Base-by-base conservation (phyloP, 2,888 invertebrate genomes). In the Polydesmus complanatus region DNA sequence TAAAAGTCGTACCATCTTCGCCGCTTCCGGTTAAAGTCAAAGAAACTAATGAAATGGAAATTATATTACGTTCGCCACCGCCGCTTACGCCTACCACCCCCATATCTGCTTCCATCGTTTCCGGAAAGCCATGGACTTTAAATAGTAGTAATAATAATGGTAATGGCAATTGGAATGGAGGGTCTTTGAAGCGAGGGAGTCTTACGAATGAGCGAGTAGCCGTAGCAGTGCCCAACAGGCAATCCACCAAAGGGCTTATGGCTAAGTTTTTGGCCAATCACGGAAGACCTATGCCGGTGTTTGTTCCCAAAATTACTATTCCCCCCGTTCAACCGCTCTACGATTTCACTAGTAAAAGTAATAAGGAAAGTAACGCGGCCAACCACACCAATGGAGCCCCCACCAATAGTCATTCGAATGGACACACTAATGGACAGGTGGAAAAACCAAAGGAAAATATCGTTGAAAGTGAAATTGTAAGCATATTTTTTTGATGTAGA, bases 181-280 rank as follows among this genome's bases (percentile, higher is more conserved):
- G n/a, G n/a, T n/a, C n/a, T n/a, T n/a, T n/a, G n/a, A 51, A 19
- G 22, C 3, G 22, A 22, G 11, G 11, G 57, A 27, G 19, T 57
- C 48, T 19, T n/a, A 25, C 14, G 23, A 14, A 2, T 26, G 57
- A 49, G 23, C 27, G 25, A 2, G 14, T 14, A 8, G 8, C 37
- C 14, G 37, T 5, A 5, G 5, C 37, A 37, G 8, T 23, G 3
- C 47, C 18, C 22, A 49, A 23, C 25, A 3, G 27, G 3, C 22
- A 27, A 47, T 27, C 56, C 2, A 80, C 81, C 19, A 87, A 82
- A 70, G 89, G 89, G 18, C 79, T 89, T 26, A 90, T 90, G 90
- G 86, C 89, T 69, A 81, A 87, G 69, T 88, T 88, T 71, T 81
- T 90, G 64, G 87, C 86, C 62, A 85, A 84, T 27, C 81, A 86